These are phyloP conservation scores for Acinonyx jubatus DNA, from an alignment of 2,113 vertebrate genomes.

Conservation along the genomic window DNA sequence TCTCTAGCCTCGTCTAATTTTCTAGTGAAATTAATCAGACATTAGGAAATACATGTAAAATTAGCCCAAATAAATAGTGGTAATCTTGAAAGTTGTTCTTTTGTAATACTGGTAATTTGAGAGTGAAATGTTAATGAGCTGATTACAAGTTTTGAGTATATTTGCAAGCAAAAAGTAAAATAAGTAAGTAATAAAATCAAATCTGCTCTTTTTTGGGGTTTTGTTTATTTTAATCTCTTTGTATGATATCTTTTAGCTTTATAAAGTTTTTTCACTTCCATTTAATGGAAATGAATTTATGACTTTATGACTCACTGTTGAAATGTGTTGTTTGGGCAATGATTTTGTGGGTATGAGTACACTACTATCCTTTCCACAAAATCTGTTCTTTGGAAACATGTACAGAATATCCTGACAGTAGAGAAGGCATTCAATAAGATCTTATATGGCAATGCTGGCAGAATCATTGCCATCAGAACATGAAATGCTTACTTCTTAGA, in stretches of 20 bases:
- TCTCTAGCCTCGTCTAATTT: not conserved
- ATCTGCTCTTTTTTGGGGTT: not conserved
- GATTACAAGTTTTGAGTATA: not conserved
- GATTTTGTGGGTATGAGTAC: not conserved
- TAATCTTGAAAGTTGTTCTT: not conserved
- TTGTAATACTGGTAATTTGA: not conserved
- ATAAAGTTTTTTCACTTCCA: not conserved
- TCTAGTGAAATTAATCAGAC: not conserved
- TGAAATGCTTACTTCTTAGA: not conserved
- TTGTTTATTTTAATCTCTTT: not conserved
- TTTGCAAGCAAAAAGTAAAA: not conserved
- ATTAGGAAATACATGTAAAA: not conserved
- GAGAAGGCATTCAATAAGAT: not conserved
- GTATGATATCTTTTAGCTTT: not conserved
- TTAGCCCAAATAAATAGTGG: not conserved
- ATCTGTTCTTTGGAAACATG: not conserved
- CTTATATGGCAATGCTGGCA: not conserved
- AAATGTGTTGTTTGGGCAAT: not conserved
- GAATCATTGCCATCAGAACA: not conserved
- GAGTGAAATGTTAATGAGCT: not conserved
- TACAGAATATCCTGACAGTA: not conserved
- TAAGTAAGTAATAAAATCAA: not conserved
- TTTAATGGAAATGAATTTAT: not conserved
- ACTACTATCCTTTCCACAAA: not conserved
- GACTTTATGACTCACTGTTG: not conserved